Percentiles rank a stretch among this genome's conserved stretches.
These are phyloP conservation scores for Montipora sp. DNA, from an alignment of 64 coral and sea anemone species.

Conservation along the genomic window DNA sequence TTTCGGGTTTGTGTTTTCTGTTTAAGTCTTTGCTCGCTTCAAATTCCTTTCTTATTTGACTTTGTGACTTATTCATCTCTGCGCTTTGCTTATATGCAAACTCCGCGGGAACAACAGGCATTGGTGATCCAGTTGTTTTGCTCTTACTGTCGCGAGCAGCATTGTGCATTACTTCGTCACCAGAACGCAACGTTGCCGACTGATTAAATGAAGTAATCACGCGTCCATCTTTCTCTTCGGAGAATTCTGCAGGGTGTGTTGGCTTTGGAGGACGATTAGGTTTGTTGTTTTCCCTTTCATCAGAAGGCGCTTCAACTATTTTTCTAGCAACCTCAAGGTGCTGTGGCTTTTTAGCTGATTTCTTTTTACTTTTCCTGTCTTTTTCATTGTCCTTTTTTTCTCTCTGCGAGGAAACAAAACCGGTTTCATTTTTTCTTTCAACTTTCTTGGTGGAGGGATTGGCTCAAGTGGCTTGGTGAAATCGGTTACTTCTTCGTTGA, in stretches of 20 bases:
- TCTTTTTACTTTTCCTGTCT: background rate
- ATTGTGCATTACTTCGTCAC: background rate
- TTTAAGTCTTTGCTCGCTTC: background rate
- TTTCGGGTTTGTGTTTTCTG: background rate
- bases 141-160: background rate
- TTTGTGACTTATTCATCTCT: background rate
- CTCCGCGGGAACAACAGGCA: background rate
- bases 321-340: background rate
- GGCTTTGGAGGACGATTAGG: background rate
- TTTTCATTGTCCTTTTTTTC: background rate
- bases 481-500: background rate
- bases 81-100: background rate
- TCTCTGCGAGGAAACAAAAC: background rate
- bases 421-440: constrained; percentile 28
- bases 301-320: background rate
- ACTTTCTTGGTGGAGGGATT: background rate
- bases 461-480: background rate
- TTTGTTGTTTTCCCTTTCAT: background rate
- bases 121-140: background rate
- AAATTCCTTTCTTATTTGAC: background rate
- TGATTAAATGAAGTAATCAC: background rate
- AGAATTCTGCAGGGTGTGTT: background rate
- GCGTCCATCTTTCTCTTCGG: background rate
- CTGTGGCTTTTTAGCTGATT: background rate
- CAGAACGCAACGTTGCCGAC: background rate